Base-by-base conservation (phyloP, 2,888 invertebrate species). In the Hirtodrosophila trivittata region DNA sequence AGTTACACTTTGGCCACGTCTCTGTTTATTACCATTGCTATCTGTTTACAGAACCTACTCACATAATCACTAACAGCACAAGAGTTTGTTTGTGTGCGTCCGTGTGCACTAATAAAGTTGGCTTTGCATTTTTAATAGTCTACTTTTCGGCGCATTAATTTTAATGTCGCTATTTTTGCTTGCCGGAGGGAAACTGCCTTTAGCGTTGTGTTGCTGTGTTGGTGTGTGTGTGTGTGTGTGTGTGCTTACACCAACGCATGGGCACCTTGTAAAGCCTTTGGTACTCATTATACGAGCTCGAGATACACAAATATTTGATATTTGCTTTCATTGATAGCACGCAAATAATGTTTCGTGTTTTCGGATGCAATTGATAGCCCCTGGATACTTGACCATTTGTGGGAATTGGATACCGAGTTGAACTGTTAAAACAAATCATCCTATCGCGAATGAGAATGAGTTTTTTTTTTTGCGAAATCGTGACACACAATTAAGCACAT, bases 61-160 rank as follows among this genome's bases (percentile, higher is more conserved):
- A 43, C 76, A 51, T 41, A 65, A 33, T 42, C 39, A 26, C 33
- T 45, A 52, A 66, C 33, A 38, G 35, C 30, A 58, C 33, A 30
- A 18, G 32, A 32, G 26, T 43, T 43, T 26, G 28, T 25, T 33
- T 12, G 30, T 60, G 35, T 42, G 46, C 10, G 35, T 13, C 18
- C 38, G 43, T 43, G 49, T 58, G 58, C 71, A 57, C 71, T 87
- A 82, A 72, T 78, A 78, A 82, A 78, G 63, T 67, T 49, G 37
- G 41, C 66, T 80, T 75, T 67, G 67, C 77, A 84, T 84, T 81
- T 77, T 68, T 52, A 66, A 84, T 80, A 67, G 87, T 57, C 68
- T 69, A 66, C 84, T 86, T 83, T 83, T 83, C 81, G 81, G 87
- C 54, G 80, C 74, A 87, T 86, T 87, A 70, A 66, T 66, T 86